Percentiles rank a stretch among this genome's conserved stretches.
These are phyloP conservation scores for Otis tarda DNA, from an alignment of 2,113 vertebrate genomes.

Conservation along the genomic window DNA sequence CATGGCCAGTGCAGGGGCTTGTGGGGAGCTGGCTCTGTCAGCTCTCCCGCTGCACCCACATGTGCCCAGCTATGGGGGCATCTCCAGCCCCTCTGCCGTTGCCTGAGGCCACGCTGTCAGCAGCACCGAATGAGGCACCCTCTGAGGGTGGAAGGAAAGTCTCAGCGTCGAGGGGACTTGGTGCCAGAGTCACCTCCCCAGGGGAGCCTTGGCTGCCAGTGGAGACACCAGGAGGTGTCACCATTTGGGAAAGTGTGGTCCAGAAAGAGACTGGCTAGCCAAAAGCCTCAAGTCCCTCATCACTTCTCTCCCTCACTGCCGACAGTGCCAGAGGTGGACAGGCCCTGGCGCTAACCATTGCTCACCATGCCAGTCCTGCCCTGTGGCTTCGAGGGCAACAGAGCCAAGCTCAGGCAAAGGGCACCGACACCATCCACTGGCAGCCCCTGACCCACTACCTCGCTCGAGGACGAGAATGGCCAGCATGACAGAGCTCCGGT, in stretches of 20 bases:
- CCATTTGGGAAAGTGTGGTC: background rate
- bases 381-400: rapidly evolving
- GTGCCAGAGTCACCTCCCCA: background rate
- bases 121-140: background rate
- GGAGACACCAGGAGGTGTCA: background rate
- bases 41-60: background rate
- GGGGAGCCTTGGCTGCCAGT: background rate
- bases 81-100: background rate
- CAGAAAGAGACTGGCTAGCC: background rate
- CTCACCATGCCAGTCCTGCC: background rate
- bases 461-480: rapidly evolving
- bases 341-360: background rate
- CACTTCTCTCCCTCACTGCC: background rate
- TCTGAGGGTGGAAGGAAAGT: background rate
- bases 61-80: rapidly evolving
- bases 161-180: background rate
- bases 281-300: background rate
- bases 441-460: background rate
- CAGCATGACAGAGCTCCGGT: background rate
- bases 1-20: background rate
- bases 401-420: rapidly evolving
- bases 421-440: background rate
- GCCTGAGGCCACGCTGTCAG: rapidly evolving
- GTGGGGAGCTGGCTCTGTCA: background rate
- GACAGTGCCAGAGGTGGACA: rapidly evolving